These are phyloP conservation scores for Pseudeuparius sepicola DNA, from an alignment of 2,888 invertebrate genomes.

Conservation along the genomic window DNA sequence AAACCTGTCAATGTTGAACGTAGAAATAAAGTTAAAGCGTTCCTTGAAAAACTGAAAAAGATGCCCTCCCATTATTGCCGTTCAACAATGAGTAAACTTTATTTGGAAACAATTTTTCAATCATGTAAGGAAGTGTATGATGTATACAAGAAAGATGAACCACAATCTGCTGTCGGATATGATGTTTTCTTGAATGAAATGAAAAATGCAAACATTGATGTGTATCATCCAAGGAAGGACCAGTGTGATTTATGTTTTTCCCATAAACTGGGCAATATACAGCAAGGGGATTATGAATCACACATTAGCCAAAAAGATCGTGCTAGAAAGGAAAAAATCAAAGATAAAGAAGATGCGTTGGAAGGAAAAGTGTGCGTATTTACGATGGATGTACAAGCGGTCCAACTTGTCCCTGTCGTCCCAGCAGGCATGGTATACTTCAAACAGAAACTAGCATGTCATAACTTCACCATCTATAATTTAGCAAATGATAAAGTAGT, in stretches of 20 bases:
- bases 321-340: constrained; percentile 7
- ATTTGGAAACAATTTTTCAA: constrained; percentile 2
- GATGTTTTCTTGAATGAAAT: too few relatives aligned
- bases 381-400: constrained; percentile 18
- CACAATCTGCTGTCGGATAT: constrained; percentile 1
- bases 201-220: constrained; percentile 2
- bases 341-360: constrained; percentile 13
- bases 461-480: constrained; percentile 3
- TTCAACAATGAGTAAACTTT: constrained; percentile 3
- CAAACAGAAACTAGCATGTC: constrained; percentile 10
- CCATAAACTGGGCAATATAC: not conserved
- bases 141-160: constrained; percentile 2
- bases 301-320: constrained; percentile 6
- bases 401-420: constrained; percentile 14
- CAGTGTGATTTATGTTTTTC: constrained; percentile 2
- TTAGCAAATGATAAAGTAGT: constrained; percentile 3
- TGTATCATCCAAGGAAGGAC: constrained; percentile 3
- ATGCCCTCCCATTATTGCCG: constrained; percentile 2
- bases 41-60: constrained; percentile 1
- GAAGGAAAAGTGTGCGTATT: constrained; percentile 8
- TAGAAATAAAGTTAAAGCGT: constrained; percentile 3
- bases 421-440: constrained; percentile 16
- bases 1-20: constrained; percentile 2
- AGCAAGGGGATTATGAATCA: constrained; percentile 3
- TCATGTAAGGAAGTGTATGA: constrained; percentile 2